phyloP scores from a whole-genome alignment of 2,113 vertebrate species.

The Dicrurus megarhynchus region DNA sequence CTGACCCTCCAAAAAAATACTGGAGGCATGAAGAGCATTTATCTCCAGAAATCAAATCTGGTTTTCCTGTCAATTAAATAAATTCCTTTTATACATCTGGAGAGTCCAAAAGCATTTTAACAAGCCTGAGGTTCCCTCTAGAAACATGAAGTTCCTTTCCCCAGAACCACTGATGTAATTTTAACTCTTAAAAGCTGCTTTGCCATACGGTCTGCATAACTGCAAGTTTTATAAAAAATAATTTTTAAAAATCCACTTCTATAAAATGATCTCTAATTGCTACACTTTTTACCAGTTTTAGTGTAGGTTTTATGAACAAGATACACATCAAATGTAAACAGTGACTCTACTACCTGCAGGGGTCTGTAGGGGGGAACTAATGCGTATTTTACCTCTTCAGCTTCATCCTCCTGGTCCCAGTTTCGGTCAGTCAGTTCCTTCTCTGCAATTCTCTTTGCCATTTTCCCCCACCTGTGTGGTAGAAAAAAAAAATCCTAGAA shows the following conservation, averaged over 20 bases:
- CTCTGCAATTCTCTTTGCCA: conserved; percentile 96
- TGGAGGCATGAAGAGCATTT: neutral
- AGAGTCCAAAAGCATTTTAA: neutral
- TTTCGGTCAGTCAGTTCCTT: conserved; percentile 96
- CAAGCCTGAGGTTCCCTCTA: neutral
- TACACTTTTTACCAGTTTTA: neutral
- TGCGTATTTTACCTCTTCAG: conserved; percentile 82
- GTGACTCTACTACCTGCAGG: neutral
- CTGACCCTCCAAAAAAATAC: neutral
- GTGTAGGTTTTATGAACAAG: neutral
- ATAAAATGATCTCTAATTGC: neutral
- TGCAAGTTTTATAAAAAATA: neutral
- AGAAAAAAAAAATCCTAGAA: neutral
- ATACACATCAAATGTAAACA: neutral
- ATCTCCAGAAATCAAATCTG: neutral
- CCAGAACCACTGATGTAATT: neutral
- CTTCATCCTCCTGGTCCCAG: conserved; percentile 97
- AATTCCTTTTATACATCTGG: neutral
- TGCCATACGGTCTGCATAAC: neutral
- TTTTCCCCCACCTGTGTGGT: conserved; percentile 62
- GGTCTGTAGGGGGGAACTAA: rapidly evolving
- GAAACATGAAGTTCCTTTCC: neutral
- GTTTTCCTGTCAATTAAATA: neutral
- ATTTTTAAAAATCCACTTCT: neutral
- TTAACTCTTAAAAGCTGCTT: neutral